Base-by-base conservation (phyloP, 2,888 invertebrate genomes). In the Junonia oenone region DNA sequence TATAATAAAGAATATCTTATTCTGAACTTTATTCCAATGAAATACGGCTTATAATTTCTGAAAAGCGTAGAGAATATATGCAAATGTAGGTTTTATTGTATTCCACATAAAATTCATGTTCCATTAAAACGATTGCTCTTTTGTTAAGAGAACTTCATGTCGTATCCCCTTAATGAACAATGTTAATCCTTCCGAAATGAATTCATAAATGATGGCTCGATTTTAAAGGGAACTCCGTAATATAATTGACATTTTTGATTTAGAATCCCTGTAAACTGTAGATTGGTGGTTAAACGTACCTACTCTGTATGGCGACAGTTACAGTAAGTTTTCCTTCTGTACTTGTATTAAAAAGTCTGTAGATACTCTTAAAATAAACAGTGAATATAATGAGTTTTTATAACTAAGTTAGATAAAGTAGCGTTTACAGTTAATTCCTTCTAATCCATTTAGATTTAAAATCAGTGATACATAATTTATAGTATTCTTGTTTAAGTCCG, bases 161-260 rank as follows among this genome's bases (percentile, higher is more conserved):
- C 45, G 17, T 35, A 33, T 37, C 15, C 2, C 27, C 35, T 35
- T 52, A 48, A 35, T 48, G 33, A 48, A 45, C 13, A 17, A 13
- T 29, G 26, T 35, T 45, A 52, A 15, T 52, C 33, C 35, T 37
- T n/a, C 45, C 17, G 26, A 27, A 45, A 52, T 17, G 27, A 27
- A 45, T 15, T 26, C 15, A 9, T 46, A 13, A 45, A 15, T 45
- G 17, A 19, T 37, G 33, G 26, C 5, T 0, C 13, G 45, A 45
- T 15, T 27, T 45, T 6, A 14, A 11, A 14, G 14, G 27, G 15
- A 40, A 11, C 3, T 40, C n/a, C 19, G 11, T 3, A 19, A 40
- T 5, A 15, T 6, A 33, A 33, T n/a, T 33, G 11, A 33, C n/a
- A 11, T 33, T 33, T 33, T 11, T 33, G 22, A 33, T n/a, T 33